phyloP scores from a whole-genome alignment of 2,888 invertebrate genomes.

The Diloba caeruleocephala region DNA sequence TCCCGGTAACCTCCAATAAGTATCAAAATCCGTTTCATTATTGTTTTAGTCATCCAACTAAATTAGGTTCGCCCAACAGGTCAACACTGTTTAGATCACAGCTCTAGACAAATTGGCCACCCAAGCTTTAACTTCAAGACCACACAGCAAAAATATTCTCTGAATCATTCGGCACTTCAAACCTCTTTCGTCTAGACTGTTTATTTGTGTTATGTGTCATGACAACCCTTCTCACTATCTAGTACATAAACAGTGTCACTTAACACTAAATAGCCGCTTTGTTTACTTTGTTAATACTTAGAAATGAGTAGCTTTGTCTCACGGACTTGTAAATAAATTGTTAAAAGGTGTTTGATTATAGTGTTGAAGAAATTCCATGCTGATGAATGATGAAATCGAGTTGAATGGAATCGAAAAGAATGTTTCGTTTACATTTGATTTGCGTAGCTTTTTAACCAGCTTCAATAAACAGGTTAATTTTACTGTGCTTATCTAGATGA shows the following conservation, averaged over 20 bases:
- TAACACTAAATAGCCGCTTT: slow-evolving; percentile 43
- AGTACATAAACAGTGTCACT: slow-evolving; percentile 38
- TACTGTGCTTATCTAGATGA: too few species aligned
- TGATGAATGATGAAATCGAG: neutral
- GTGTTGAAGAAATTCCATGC: neutral
- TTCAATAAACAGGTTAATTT: too few species aligned
- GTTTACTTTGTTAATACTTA: slow-evolving; percentile 45
- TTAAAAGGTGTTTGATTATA: neutral
- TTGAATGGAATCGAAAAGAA: too few species aligned
- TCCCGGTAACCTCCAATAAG: too few species aligned
- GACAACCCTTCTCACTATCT: slow-evolving; percentile 6
- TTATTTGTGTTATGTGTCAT: slow-evolving; percentile 24
- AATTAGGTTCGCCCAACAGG: too few species aligned
- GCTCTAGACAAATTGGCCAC: too few species aligned
- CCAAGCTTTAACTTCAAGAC: neutral
- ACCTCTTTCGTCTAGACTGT: slow-evolving; percentile 9
- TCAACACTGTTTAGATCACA: too few species aligned
- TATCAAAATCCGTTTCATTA: too few species aligned
- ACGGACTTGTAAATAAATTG: slow-evolving; percentile 9
- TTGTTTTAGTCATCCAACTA: too few species aligned
- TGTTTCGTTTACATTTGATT: too few species aligned
- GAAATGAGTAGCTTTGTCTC: slow-evolving; percentile 29
- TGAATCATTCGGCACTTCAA: slow-evolving; percentile 17
- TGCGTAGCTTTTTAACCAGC: too few species aligned
- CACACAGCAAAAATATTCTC: slow-evolving; percentile 8